Evolutionary conservation across 2,888 invertebrate genomes (phyloP).

Genomic region (Epinotia brunnichana): DNA sequence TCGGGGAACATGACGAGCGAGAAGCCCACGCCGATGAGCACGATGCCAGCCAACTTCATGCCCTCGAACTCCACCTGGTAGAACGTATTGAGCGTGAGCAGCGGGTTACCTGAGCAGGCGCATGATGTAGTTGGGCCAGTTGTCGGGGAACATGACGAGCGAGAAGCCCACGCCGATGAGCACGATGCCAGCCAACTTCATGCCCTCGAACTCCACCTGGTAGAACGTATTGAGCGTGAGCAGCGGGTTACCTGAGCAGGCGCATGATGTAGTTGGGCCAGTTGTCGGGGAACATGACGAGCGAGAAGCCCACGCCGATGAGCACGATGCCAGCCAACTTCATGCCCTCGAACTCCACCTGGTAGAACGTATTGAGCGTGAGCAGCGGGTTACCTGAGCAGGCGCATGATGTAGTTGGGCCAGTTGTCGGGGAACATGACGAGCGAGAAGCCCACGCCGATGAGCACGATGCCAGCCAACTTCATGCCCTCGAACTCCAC

Average conservation of each 20-base stretch:
- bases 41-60: conserved; percentile 97
- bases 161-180: too few relatives aligned
- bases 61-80: conserved; percentile 95
- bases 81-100: too few relatives aligned
- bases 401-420: too few relatives aligned
- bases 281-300: conserved; percentile 97
- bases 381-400: too few relatives aligned
- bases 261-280: conserved; percentile 98
- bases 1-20: conserved; percentile 97
- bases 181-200: neutral
- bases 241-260: conserved; percentile 77
- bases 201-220: neutral
- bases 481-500: too few relatives aligned
- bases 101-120: too few relatives aligned
- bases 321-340: conserved; percentile 96
- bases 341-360: conserved; percentile 95
- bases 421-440: too few relatives aligned
- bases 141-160: too few relatives aligned
- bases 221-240: conserved; percentile 89
- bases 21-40: conserved; percentile 95
- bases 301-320: conserved; percentile 94
- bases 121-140: too few relatives aligned
- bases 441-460: too few relatives aligned
- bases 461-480: too few relatives aligned
- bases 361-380: too few relatives aligned